A percentile compares a stretch with the other conserved stretches of the same genome.
These are phyloP conservation scores for Leptinotarsa lineolata DNA, from an alignment of 1,140 invertebrate species.

Conservation along the genomic window DNA sequence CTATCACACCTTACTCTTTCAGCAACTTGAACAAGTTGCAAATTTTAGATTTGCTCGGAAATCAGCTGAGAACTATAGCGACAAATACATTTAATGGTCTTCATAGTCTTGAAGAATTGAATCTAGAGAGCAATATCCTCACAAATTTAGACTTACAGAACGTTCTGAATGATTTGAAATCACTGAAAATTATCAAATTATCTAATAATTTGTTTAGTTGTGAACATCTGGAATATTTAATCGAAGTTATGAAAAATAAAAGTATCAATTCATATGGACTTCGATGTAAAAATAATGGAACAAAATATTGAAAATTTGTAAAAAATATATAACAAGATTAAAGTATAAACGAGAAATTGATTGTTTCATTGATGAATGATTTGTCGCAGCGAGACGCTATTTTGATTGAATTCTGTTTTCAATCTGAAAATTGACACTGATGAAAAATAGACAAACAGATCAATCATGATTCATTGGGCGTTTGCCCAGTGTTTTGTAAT, in stretches of 20 bases:
- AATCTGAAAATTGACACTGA: too few relatives aligned
- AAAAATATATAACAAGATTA: too few relatives aligned
- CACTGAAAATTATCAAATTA: conserved; percentile 20
- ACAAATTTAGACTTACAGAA: conserved; percentile 24
- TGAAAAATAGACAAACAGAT: too few relatives aligned
- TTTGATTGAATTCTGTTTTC: too few relatives aligned
- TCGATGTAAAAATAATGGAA: too few relatives aligned
- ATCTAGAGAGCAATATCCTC: conserved; percentile 31
- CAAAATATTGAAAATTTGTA: too few relatives aligned
- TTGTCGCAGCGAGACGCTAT: too few relatives aligned
- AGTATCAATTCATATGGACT: neutral
- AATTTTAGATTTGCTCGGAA: conserved; percentile 25
- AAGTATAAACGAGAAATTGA: too few relatives aligned
- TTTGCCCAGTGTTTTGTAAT: too few relatives aligned
- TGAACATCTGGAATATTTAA: conserved; percentile 13
- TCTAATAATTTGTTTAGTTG: conserved; percentile 34
- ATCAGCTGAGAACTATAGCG: conserved; percentile 20
- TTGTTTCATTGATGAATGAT: too few relatives aligned
- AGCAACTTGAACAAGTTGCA: conserved; percentile 22
- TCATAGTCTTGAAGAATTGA: conserved; percentile 24
- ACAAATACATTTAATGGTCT: conserved; percentile 21
- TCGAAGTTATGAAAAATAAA: conserved; percentile 21
- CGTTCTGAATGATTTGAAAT: conserved; percentile 8
- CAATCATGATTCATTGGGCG: too few relatives aligned
- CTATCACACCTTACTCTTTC: conserved; percentile 19